Evolutionary conservation across 2,113 vertebrate genomes (phyloP).

Genomic region (Clupea harengus): DNA sequence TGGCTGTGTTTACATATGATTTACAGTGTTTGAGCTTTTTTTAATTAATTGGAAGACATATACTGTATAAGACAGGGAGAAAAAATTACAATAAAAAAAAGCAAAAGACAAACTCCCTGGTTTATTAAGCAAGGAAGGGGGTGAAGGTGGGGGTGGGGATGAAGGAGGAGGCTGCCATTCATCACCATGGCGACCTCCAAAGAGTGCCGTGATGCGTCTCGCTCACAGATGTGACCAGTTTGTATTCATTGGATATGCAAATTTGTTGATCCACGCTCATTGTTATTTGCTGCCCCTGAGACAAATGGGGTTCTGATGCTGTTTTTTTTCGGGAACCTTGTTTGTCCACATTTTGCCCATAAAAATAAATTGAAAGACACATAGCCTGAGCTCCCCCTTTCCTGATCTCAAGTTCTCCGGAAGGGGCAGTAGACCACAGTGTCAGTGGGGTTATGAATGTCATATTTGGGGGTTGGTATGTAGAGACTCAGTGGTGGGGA

Average conservation of each 20-base stretch:
- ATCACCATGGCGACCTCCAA: constrained; percentile 51
- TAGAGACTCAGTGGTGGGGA: neutral
- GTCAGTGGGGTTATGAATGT: neutral
- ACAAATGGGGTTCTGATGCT: constrained; percentile 16
- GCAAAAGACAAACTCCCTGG: constrained; percentile 32
- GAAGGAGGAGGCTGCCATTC: constrained; percentile 40
- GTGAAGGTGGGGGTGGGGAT: neutral
- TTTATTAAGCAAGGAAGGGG: constrained; percentile 34
- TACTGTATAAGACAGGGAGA: constrained; percentile 1
- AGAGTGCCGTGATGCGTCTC: constrained; percentile 46
- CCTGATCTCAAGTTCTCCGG: neutral
- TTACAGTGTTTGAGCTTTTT: constrained; percentile 30
- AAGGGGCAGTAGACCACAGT: neutral
- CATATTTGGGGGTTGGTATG: neutral
- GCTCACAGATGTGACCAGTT: constrained; percentile 56
- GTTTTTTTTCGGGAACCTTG: constrained; percentile 21
- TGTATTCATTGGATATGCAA: constrained; percentile 53
- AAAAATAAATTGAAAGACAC: neutral
- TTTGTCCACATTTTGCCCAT: constrained; percentile 13
- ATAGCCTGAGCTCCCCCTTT: neutral
- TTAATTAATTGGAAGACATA: constrained; percentile 35
- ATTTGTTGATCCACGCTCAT: constrained; percentile 44
- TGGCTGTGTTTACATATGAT: constrained; percentile 24
- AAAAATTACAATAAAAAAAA: constrained; percentile 30
- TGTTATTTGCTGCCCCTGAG: constrained; percentile 42